Percentiles rank a stretch among this genome's conserved stretches.
These are phyloP conservation scores for Strongylocentrotus purpuratus DNA, from an alignment of 35 echinoderm and acorn worm genomes.

Conservation along the genomic window DNA sequence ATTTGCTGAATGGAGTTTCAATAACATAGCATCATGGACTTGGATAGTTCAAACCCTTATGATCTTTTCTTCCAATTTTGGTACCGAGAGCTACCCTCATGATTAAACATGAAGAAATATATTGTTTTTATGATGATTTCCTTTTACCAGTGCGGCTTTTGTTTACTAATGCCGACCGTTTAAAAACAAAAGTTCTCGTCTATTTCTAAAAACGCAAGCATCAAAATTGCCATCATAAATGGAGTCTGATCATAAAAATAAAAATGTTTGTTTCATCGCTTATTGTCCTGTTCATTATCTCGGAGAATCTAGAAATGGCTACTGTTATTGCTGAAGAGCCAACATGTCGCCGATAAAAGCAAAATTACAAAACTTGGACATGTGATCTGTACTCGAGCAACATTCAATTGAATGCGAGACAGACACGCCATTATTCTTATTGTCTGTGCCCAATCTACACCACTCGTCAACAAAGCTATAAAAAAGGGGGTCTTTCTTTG, in stretches of 20 bases:
- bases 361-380: neutral
- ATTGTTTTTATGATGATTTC: neutral
- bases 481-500: neutral
- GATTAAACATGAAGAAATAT: neutral
- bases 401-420: neutral
- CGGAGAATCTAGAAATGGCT: neutral
- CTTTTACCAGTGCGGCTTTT: neutral
- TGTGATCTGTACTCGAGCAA: neutral
- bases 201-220: neutral
- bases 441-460: neutral
- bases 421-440: neutral
- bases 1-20: neutral
- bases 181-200: neutral
- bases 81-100: neutral
- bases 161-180: neutral
- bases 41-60: neutral
- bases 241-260: neutral
- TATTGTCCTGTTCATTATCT: neutral
- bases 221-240: neutral
- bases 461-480: slow-evolving; percentile 10
- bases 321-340: neutral
- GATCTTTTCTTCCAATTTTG: neutral
- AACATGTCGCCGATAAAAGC: neutral
- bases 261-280: neutral
- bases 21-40: neutral